Base-by-base conservation (phyloP, 2,888 invertebrate species). In the Xestobium rufovillosum region DNA sequence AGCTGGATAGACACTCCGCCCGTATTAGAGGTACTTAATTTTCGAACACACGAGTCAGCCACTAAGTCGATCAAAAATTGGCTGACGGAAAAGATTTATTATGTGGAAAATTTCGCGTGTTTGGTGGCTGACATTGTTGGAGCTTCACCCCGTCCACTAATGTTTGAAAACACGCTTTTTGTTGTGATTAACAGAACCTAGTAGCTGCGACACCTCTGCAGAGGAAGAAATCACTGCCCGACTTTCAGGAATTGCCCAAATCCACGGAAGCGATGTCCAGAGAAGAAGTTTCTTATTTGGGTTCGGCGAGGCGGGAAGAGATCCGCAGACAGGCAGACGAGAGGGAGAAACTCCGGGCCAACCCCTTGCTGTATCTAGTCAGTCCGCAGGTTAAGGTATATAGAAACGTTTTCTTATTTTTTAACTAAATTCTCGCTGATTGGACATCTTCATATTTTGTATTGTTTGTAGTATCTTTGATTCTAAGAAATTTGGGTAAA, bases 371-470 rank as follows among this genome's bases (percentile, higher is more conserved):
- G 57, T 94, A 92, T 70, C 76, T 96, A 68, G 83, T 90, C 79
- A 92, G 91, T 83, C 95, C 95, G 61, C 87, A 90, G 77, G 88
- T 95, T 56, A 90, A 91, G 87, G 94, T 94, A 70, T 71, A 72
- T 65, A n/a, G n/a, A 27, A 15, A 13, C 14, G 15, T 13, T 17
- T 3, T 9, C 11, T 15, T 12, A 26, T 8, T 26, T 17, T 15
- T 39, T 19, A n/a, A n/a, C 35, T 34, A 15, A 14, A n/a, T n/a
- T n/a, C n/a, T n/a, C n/a, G n/a, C n/a, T n/a, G n/a, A n/a, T n/a
- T n/a, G n/a, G n/a, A n/a, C n/a, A n/a, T n/a, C n/a, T n/a, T n/a
- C n/a, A n/a, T n/a, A n/a, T n/a, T n/a, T n/a, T n/a, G n/a, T n/a
- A n/a, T n/a, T n/a, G n/a, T n/a, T n/a, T n/a, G n/a, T n/a, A 31